Base-by-base conservation (phyloP, 30 jellyfish, hydroid and myxozoan genomes). In the Pelagia noctiluca region DNA sequence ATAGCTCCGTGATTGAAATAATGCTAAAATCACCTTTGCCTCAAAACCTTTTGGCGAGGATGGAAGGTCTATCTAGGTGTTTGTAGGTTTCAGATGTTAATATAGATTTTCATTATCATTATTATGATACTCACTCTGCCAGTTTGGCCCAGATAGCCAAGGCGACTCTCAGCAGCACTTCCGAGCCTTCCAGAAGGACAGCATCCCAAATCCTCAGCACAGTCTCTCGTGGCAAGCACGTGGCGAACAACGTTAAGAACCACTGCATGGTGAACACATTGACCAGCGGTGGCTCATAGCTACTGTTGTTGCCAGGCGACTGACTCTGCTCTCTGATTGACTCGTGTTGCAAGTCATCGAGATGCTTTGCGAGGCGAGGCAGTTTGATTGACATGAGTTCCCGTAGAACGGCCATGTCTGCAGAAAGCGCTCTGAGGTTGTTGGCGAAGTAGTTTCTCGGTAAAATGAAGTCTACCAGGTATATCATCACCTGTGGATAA, bases 201-300 rank as follows among this genome's bases (percentile, higher is more conserved):
- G 97, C 93, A 76, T 94, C 99, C 99, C 99, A 94, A 13, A 94
- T 87, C 62, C 97, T 57, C 63, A 94, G 71, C 48, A 94, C 99
- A 3, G 99, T 94, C 30, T 94, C 93, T 42, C 99, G 85, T 21
- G 99, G 99, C 35, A 94, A 73, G 73, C 99, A 94, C 42, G 99
- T 94, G 75, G 99, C 96, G 60, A 94, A 94, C 70, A 94, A 38
- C 4, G 99, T 94, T 25, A 94, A 89, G 70, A 94, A 94, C 99
- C 99, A 94, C 29, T 94, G 99, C 99, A 94, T 94, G 30, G 99
- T 94, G 72, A 94, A 94, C 50, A 94, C 96, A 61, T 94, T 94
- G 34, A 88, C 90, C 71, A 94, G 95, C 5, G 99, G 99, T 30
- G 99, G 99, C 70, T 94, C 99, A 78, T 94, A 94, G 31, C 80